phyloP scores from a whole-genome alignment of 2,113 vertebrate species.

The Colossoma macropomum region DNA sequence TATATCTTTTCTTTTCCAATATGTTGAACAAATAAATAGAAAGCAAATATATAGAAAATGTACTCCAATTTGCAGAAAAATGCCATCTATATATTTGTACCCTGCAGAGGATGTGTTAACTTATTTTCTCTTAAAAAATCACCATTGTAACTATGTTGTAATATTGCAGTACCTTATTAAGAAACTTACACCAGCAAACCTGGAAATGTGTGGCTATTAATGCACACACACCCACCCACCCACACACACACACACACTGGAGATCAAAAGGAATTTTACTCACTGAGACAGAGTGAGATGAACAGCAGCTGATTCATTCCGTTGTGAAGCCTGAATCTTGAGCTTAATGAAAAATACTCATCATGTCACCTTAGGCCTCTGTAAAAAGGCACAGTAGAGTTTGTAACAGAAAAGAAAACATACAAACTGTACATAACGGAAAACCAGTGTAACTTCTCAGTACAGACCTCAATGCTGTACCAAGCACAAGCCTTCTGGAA shows the following conservation, averaged over 20 bases:
- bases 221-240: background rate
- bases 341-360: background rate
- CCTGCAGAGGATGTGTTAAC: too few relatives aligned
- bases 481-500: background rate
- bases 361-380: too few relatives aligned
- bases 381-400: too few relatives aligned
- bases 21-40: too few relatives aligned
- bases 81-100: too few relatives aligned
- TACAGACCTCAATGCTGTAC: background rate
- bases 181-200: background rate
- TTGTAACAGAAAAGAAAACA: conserved; percentile 7
- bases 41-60: too few relatives aligned
- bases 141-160: background rate
- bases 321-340: conserved; percentile 20
- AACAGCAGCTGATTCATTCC: conserved; percentile 47
- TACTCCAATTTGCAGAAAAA: too few relatives aligned
- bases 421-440: background rate
- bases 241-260: background rate
- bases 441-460: background rate
- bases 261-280: conserved; percentile 28
- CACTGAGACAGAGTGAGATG: conserved; percentile 51
- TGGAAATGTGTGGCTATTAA: background rate
- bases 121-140: background rate
- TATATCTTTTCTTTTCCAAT: too few relatives aligned
- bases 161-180: background rate